phyloP scores from a whole-genome alignment of 2,113 vertebrate species.

The Meleagris gallopavo region DNA sequence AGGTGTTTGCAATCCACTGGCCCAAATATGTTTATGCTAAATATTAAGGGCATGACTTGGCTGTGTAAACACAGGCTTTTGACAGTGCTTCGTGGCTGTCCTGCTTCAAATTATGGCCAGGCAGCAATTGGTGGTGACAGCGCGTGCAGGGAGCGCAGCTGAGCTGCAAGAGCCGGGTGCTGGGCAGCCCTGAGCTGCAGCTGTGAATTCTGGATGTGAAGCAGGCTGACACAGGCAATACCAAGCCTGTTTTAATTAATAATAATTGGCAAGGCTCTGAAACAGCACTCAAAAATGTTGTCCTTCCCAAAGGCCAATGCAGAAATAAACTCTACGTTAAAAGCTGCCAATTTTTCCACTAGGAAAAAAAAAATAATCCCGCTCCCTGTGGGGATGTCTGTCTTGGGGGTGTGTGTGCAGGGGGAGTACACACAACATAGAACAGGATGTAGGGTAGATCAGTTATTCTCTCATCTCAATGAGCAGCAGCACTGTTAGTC shows the following conservation, averaged over 20 bases:
- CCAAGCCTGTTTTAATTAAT: background rate
- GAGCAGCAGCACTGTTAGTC: background rate
- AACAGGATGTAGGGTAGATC: background rate
- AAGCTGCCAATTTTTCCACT: background rate
- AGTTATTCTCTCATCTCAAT: background rate
- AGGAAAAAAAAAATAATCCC: background rate
- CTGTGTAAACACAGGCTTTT: background rate
- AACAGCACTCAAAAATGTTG: background rate
- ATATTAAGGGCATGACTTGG: background rate
- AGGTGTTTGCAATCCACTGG: background rate
- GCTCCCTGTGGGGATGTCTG: background rate
- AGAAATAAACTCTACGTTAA: background rate
- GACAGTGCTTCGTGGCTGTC: background rate
- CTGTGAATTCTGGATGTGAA: background rate
- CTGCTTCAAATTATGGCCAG: background rate
- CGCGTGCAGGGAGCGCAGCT: background rate
- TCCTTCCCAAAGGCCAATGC: background rate
- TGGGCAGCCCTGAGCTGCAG: background rate
- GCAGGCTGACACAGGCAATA: background rate
- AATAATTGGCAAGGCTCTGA: background rate
- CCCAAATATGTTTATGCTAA: background rate
- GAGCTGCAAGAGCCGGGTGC: background rate
- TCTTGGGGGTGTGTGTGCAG: background rate
- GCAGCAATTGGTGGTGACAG: background rate
- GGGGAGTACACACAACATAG: background rate